Percentiles rank a stretch among this genome's conserved stretches.
Conservation (phyloP, 2,113 vertebrate species). For the Columbina picui region DNA sequence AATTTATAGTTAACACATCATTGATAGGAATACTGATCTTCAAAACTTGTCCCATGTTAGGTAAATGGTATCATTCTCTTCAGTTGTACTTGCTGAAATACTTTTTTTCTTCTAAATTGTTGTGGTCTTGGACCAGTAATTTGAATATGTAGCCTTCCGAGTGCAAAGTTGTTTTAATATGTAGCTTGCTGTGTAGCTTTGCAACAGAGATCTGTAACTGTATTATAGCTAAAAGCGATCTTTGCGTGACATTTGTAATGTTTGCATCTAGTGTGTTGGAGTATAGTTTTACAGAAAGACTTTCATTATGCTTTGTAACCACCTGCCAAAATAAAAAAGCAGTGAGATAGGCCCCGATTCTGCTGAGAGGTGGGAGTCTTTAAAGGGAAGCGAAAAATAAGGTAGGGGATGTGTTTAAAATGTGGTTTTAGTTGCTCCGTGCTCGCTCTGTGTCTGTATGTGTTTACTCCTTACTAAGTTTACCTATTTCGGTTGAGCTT, state of each 20-base stretch:
- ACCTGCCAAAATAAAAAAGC: neutral
- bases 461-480: neutral
- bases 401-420: neutral
- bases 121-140: neutral
- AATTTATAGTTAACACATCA: neutral
- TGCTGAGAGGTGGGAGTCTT: neutral
- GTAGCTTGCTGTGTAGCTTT: neutral
- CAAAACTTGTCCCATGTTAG: neutral
- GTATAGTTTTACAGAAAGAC: conserved; percentile 17
- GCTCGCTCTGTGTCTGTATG: neutral
- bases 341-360: conserved; percentile 4
- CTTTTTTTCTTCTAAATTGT: neutral
- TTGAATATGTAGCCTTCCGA: neutral
- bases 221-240: neutral
- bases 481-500: neutral
- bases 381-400: neutral
- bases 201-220: neutral
- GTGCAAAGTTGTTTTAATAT: neutral
- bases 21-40: neutral
- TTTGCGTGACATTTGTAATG: neutral
- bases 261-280: neutral
- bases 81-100: neutral
- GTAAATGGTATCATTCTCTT: neutral
- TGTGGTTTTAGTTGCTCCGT: neutral
- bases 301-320: neutral